These are phyloP conservation scores for Epizoanthus ramosus DNA, from an alignment of 92 coral and sea anemone genomes.

Conservation along the genomic window DNA sequence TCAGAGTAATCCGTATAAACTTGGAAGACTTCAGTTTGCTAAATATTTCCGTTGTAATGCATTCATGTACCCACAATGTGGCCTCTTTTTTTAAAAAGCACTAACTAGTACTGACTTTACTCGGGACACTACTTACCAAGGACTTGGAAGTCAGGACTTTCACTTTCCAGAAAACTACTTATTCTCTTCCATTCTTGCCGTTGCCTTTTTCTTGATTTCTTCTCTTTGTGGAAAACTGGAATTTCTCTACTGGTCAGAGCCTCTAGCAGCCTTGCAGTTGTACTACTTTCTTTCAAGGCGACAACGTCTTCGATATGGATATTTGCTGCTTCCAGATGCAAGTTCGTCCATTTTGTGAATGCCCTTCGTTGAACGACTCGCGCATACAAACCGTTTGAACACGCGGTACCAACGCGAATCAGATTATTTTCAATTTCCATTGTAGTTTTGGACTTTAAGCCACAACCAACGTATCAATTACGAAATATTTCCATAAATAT, in stretches of 20 bases:
- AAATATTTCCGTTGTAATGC: background rate
- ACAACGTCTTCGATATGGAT: slow-evolving; percentile 71
- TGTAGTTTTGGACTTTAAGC: background rate
- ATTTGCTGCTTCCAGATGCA: slow-evolving; percentile 53
- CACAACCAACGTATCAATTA: slow-evolving; percentile 1
- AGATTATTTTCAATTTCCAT: slow-evolving; percentile 8
- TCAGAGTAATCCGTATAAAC: too few relatives aligned
- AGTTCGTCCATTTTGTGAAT: slow-evolving; percentile 91
- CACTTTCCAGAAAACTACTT: slow-evolving; percentile 66
- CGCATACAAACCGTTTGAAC: slow-evolving; percentile 46
- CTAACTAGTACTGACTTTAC: too few relatives aligned
- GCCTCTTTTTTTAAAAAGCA: background rate
- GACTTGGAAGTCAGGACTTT: slow-evolving; percentile 16
- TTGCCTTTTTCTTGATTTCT: slow-evolving; percentile 58
- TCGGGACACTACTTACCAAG: slow-evolving; percentile 12
- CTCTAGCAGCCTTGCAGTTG: slow-evolving; percentile 62
- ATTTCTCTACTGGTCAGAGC: slow-evolving; percentile 59
- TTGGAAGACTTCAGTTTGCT: background rate
- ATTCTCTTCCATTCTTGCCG: slow-evolving; percentile 68
- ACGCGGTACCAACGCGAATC: slow-evolving; percentile 13
- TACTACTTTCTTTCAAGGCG: slow-evolving; percentile 65
- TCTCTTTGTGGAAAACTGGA: slow-evolving; percentile 42
- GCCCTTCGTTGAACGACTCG: slow-evolving; percentile 81
- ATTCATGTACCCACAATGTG: background rate
- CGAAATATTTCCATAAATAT: background rate